phyloP scores from a whole-genome alignment of 2,888 invertebrate species.

The Laspeyria flexula region DNA sequence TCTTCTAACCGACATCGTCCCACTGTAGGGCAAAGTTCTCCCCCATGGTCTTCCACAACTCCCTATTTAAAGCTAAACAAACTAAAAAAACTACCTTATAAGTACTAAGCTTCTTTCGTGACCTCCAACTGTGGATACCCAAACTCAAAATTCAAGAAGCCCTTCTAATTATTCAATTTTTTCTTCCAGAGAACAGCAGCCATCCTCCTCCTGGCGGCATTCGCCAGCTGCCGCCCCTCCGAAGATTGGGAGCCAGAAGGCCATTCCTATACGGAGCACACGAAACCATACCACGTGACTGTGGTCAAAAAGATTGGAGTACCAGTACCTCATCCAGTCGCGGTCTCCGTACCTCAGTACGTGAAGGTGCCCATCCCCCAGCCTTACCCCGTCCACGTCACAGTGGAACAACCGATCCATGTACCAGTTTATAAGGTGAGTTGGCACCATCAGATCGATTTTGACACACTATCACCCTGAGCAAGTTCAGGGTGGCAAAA shows the following conservation, averaged over 20 bases:
- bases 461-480: too few species aligned
- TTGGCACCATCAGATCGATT: not conserved
- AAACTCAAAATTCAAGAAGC: too few species aligned
- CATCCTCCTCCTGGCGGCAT: constrained; percentile 65
- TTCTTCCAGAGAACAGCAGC: constrained; percentile 75
- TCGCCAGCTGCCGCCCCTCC: constrained; percentile 67
- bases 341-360: constrained; percentile 89
- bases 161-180: too few species aligned
- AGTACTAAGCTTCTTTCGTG: too few species aligned
- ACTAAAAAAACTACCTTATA: too few species aligned
- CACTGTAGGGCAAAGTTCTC: too few species aligned
- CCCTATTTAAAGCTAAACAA: too few species aligned
- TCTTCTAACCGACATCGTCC: too few species aligned
- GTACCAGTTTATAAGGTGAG: constrained; percentile 89
- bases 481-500: too few species aligned
- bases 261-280: constrained; percentile 88
- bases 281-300: constrained; percentile 89
- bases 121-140: too few species aligned
- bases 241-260: constrained; percentile 84
- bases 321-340: constrained; percentile 90
- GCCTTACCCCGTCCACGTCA: constrained; percentile 90
- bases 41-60: too few species aligned
- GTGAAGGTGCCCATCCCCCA: constrained; percentile 91
- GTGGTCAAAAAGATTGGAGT: constrained; percentile 90
- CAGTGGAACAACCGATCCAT: constrained; percentile 90